A percentile compares a stretch with the other conserved stretches of the same genome.
phyloP scores from a whole-genome alignment of 2,113 vertebrate species.

The Ageneiosus marmoratus region DNA sequence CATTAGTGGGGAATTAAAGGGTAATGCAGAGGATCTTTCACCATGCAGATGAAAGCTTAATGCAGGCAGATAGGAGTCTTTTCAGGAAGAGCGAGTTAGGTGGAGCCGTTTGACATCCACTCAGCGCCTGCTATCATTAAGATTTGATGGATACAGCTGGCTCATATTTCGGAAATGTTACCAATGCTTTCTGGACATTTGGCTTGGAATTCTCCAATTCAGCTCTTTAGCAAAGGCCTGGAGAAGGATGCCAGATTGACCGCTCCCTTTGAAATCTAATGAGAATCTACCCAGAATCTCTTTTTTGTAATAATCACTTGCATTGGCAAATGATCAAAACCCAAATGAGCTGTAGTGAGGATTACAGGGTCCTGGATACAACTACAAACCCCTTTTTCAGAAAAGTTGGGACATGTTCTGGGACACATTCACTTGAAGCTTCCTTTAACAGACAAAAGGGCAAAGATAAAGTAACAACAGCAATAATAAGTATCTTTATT shows the following conservation, averaged over 20 bases:
- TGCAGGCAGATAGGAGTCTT: slow-evolving; percentile 25
- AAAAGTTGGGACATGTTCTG: no score
- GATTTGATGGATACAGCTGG: slow-evolving; percentile 19
- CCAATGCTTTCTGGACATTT: slow-evolving; percentile 8
- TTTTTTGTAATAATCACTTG: slow-evolving; percentile 3
- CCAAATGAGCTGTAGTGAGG: background rate
- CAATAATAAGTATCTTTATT: no score
- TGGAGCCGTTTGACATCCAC: slow-evolving; percentile 10
- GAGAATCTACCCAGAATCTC: slow-evolving; percentile 1
- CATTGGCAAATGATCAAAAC: slow-evolving; percentile 11
- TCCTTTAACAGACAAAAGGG: no score
- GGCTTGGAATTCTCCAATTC: background rate
- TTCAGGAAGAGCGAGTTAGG: slow-evolving; percentile 4
- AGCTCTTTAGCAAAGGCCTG: no score
- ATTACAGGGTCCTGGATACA: background rate
- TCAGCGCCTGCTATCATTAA: background rate
- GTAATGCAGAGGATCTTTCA: slow-evolving; percentile 1
- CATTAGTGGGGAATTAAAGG: slow-evolving; percentile 26
- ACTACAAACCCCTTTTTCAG: no score
- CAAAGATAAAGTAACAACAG: no score
- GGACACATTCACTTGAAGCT: no score
- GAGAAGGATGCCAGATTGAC: background rate
- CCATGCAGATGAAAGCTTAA: slow-evolving; percentile 36
- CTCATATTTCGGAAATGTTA: background rate
- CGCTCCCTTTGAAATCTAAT: slow-evolving; percentile 1